phyloP scores from a whole-genome alignment of 1,140 invertebrate species.

The Macrosteles quadrilineatus region DNA sequence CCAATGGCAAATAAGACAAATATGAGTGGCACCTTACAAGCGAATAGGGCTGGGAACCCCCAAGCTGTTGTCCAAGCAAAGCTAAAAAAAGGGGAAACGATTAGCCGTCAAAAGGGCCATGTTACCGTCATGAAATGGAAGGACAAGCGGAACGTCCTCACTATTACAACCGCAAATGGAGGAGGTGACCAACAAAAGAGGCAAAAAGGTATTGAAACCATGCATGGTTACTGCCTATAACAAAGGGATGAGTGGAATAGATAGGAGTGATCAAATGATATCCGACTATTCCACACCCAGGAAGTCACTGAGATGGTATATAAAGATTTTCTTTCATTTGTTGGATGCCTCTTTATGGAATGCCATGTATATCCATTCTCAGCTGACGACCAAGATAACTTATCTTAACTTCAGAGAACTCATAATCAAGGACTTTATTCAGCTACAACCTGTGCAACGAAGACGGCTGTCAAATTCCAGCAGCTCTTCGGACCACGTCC shows the following conservation, averaged over 20 bases:
- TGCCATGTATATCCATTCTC: conserved; percentile 14
- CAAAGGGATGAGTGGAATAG: conserved; percentile 32
- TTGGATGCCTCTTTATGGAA: conserved; percentile 29
- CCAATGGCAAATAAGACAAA: conserved; percentile 31
- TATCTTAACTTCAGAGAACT: conserved; percentile 28
- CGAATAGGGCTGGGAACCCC: conserved; percentile 34
- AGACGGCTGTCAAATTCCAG: not conserved
- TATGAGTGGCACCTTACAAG: conserved; percentile 35
- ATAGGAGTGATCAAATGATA: conserved; percentile 32
- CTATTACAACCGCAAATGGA: conserved; percentile 40
- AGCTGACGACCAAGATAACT: conserved; percentile 24
- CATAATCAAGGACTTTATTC: not conserved
- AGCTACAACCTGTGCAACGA: conserved; percentile 3
- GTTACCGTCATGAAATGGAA: conserved; percentile 42
- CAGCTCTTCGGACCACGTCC: not conserved
- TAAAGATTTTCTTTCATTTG: conserved; percentile 33
- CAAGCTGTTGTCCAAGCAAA: not conserved
- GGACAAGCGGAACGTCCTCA: conserved; percentile 42
- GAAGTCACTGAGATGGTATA: conserved; percentile 31
- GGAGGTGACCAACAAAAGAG: conserved; percentile 36
- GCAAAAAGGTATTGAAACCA: conserved; percentile 28
- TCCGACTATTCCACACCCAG: conserved; percentile 25
- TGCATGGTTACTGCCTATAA: conserved; percentile 34
- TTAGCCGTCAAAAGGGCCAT: conserved; percentile 33
- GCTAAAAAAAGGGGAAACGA: not conserved